Evolutionary conservation across 2,797 vertebrate species (phyloP), one percentile per base, ranked within the genome.

Genomic region (Enteromius unitaeniatus): DNA sequence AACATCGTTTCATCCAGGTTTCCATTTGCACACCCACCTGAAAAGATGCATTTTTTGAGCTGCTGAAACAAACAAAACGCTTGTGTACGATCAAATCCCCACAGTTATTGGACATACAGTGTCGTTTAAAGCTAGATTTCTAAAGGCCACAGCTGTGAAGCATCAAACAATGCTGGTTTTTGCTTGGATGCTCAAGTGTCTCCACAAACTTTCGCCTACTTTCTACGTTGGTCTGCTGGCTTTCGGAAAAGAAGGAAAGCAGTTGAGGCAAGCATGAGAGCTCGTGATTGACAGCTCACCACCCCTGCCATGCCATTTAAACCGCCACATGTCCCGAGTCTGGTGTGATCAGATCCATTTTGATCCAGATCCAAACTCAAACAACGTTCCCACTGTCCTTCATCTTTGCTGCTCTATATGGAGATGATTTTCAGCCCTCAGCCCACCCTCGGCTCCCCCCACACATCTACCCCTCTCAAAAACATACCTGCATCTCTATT

Each of bases 261-360:
- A 79, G 73, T 88, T 62, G 67, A 85, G 75, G 70, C 81, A 80
- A 72, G 78, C 74, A 84, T 80, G 65, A 26, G 73, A 53, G 28
- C 55, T 70, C 26, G 26, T 83, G 82, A 87, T 37, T 87, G 87
- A 86, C 87, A 68, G 77, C 62, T 73, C 28, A 5, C 37, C 79
- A 60, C 84, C 82, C 64, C 75, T 78, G 79, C 80, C 78, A 67
- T 87, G 84, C 76, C 88, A 75, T 40, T 85, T 49, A 69, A 70
- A 58, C 45, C 72, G 64, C 86, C 78, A 75, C 87, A 86, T 79
- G 85, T 80, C 79, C 75, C 47, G 51, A 85, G 82, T 87, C 53
- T 84, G 76, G 72, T 85, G 67, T 81, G 78, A 87, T 87, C 85
- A 55, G 75, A 84, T 80, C 70, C 83, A 80, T 88, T 89, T 88